These are phyloP conservation scores for Sebastes nivosus DNA, from an alignment of 2,797 vertebrate genomes.

Conservation along the genomic window DNA sequence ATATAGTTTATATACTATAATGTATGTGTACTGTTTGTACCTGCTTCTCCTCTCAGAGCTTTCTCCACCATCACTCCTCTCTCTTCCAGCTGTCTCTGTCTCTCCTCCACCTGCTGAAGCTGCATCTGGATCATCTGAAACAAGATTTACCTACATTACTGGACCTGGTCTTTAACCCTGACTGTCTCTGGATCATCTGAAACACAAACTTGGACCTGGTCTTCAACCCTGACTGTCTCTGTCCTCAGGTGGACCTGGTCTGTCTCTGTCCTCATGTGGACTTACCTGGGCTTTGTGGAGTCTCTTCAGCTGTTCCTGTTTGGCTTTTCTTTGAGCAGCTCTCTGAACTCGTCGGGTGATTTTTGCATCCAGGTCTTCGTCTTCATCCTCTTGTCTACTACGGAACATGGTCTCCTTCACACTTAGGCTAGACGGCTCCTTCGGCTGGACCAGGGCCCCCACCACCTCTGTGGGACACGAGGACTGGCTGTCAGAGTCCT, in stretches of 20 bases:
- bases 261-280: background rate
- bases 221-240: background rate
- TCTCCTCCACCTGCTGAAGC: conserved; percentile 96
- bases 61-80: conserved; percentile 94
- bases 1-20: background rate
- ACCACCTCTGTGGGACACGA: conserved; percentile 73
- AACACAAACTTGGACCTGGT: background rate
- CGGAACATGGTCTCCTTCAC: conserved; percentile 77
- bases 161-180: too few species aligned
- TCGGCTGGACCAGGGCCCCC: conserved; percentile 54
- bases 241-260: background rate
- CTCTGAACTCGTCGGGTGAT: conserved; percentile 90
- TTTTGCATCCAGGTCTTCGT: conserved; percentile 88
- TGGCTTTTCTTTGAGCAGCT: conserved; percentile 90
- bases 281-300: conserved; percentile 94
- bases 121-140: conserved; percentile 92
- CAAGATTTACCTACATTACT: too few species aligned
- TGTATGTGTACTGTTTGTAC: conserved; percentile 64
- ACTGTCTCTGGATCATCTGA: background rate
- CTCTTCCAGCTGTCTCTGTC: conserved; percentile 93
- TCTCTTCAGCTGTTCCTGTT: conserved; percentile 93
- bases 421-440: conserved; percentile 73
- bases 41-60: conserved; percentile 94
- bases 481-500: conserved; percentile 52
- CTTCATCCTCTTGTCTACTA: conserved; percentile 82